These are phyloP conservation scores for Coluber constrictor DNA, from an alignment of 2,797 vertebrate species.

Conservation along the genomic window DNA sequence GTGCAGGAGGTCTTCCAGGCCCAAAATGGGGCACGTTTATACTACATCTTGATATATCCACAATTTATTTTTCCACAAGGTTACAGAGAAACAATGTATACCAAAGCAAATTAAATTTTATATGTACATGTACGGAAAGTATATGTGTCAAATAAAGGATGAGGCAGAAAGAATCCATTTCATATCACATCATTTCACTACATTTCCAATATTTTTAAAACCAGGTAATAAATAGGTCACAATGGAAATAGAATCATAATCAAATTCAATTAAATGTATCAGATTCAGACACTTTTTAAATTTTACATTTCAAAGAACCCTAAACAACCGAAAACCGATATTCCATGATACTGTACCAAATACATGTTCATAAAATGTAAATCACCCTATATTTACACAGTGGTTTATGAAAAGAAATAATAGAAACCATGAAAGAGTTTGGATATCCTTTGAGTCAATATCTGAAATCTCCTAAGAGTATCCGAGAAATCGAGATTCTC, in stretches of 20 bases:
- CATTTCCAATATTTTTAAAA: neutral
- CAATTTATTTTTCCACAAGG: too few species aligned
- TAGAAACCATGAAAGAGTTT: neutral
- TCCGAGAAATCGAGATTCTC: neutral
- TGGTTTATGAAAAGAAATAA: neutral
- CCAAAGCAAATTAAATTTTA: too few species aligned
- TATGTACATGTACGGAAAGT: too few species aligned
- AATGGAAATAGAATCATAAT: neutral
- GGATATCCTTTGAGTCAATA: neutral
- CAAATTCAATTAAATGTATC: neutral
- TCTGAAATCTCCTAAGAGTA: neutral
- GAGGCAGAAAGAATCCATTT: neutral
- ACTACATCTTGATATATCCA: too few species aligned
- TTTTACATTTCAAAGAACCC: neutral
- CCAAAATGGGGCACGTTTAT: too few species aligned
- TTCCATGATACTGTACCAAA: neutral
- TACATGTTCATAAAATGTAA: neutral
- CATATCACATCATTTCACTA: neutral
- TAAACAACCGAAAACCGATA: neutral
- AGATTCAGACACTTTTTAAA: neutral
- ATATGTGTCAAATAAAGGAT: too few species aligned
- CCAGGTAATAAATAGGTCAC: neutral
- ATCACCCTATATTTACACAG: neutral
- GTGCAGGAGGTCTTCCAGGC: too few species aligned
- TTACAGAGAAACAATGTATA: too few species aligned